Percentiles rank a stretch among this genome's conserved stretches.
Evolutionary conservation across 2,888 invertebrate species (phyloP).

Genomic region (Eudasyphora cyanicolor): DNA sequence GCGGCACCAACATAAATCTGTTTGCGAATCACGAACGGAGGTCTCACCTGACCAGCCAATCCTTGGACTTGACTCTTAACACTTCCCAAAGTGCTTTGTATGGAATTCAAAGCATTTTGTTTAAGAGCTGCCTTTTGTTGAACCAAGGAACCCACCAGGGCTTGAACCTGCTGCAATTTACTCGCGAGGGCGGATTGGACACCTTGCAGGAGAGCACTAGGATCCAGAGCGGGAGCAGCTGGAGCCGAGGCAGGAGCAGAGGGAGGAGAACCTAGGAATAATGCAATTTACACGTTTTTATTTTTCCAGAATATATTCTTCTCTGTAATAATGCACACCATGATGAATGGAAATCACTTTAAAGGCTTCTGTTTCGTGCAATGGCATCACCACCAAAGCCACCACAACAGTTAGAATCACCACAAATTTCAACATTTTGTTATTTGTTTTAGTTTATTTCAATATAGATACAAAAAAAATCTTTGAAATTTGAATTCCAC

Average conservation of each 20-base stretch:
- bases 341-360: constrained; percentile 55
- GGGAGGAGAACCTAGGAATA: constrained; percentile 43
- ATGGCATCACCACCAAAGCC: constrained; percentile 42
- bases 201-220: constrained; percentile 55
- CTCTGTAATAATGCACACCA: constrained; percentile 47
- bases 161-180: constrained; percentile 60
- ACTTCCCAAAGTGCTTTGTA: constrained; percentile 53
- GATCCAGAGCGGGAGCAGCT: constrained; percentile 50
- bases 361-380: constrained; percentile 57
- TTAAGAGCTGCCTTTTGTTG: constrained; percentile 60
- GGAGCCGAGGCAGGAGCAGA: constrained; percentile 23
- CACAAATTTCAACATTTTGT: constrained; percentile 61
- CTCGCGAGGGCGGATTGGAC: constrained; percentile 52
- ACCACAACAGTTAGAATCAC: constrained; percentile 47
- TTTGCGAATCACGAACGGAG: constrained; percentile 48
- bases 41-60: constrained; percentile 15
- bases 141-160: constrained; percentile 54
- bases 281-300: background rate
- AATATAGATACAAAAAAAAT: constrained; percentile 22
- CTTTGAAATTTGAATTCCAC: constrained; percentile 15
- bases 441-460: background rate
- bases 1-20: constrained; percentile 48
- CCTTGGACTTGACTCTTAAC: constrained; percentile 50
- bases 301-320: background rate
- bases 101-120: constrained; percentile 60